These are phyloP conservation scores for Ptychadena robeensis DNA, from an alignment of 2,797 vertebrate genomes.

Conservation along the genomic window DNA sequence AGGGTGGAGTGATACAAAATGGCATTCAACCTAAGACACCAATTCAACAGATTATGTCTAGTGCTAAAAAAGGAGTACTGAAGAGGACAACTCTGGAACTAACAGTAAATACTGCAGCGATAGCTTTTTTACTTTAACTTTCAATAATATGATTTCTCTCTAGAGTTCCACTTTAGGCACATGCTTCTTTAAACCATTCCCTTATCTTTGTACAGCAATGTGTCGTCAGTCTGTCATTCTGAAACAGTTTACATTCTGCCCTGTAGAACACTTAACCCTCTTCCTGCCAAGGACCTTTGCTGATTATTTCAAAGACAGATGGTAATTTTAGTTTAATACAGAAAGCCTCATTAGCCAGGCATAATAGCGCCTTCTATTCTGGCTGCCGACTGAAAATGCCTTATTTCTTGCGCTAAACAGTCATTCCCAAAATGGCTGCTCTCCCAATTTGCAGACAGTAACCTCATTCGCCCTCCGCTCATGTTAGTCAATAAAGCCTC, in stretches of 20 bases:
- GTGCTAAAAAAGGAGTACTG: too few species aligned
- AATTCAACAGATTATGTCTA: too few species aligned
- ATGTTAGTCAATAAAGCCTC: conserved; percentile 26
- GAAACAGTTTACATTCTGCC: neutral
- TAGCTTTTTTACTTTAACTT: too few species aligned
- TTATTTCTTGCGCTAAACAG: conserved; percentile 27
- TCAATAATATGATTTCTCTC: neutral
- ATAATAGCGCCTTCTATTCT: conserved; percentile 23
- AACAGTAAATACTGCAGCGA: neutral
- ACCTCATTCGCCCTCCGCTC: conserved; percentile 44
- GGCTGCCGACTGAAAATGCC: conserved; percentile 35
- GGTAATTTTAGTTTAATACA: conserved; percentile 46
- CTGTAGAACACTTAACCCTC: conserved; percentile 18
- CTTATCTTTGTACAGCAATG: neutral
- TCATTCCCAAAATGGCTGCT: conserved; percentile 26
- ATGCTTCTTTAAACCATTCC: neutral
- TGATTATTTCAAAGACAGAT: conserved; percentile 43
- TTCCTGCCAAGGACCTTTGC: neutral
- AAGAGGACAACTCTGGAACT: neutral
- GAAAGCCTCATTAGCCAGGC: conserved; percentile 47
- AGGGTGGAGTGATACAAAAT: too few species aligned
- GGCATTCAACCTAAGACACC: too few species aligned
- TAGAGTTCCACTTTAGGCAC: neutral
- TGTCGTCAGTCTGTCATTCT: neutral
- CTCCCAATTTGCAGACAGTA: conserved; percentile 27